These are phyloP conservation scores for Malacoraja senta DNA, from an alignment of 2,797 vertebrate genomes.

Conservation along the genomic window DNA sequence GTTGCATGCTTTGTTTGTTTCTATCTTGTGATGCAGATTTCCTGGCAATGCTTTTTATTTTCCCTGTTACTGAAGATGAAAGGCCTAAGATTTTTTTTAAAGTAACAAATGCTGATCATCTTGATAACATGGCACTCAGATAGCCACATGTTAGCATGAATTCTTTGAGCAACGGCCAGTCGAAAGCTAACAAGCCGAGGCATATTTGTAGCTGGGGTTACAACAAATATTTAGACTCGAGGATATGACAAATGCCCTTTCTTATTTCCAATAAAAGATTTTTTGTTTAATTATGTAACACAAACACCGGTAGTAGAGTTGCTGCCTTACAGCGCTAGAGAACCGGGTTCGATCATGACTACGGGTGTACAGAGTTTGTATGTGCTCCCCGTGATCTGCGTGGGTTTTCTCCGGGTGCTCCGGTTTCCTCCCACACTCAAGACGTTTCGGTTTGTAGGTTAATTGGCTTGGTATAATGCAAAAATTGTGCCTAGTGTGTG, in stretches of 20 bases:
- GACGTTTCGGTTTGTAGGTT: no score
- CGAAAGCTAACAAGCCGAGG: neutral
- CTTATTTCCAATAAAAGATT: neutral
- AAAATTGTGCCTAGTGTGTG: no score
- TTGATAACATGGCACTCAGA: neutral
- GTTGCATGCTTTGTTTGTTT: neutral
- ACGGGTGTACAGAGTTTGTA: no score
- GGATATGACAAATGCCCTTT: neutral
- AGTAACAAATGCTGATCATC: neutral
- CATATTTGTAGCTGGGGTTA: neutral
- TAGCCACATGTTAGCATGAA: neutral
- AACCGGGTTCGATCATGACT: no score
- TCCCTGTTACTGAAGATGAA: neutral
- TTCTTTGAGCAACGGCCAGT: neutral
- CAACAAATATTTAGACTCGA: neutral
- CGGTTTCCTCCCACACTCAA: no score
- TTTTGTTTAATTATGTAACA: neutral
- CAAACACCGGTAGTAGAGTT: no score
- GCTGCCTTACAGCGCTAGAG: no score
- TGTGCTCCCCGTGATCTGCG: no score
- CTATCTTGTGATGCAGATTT: neutral
- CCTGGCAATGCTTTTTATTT: neutral
- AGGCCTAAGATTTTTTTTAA: neutral
- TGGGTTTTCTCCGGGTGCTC: no score
- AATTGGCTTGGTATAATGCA: no score